Conservation (phyloP, 2,888 invertebrate genomes). For the Ophioninae sp. region DNA sequence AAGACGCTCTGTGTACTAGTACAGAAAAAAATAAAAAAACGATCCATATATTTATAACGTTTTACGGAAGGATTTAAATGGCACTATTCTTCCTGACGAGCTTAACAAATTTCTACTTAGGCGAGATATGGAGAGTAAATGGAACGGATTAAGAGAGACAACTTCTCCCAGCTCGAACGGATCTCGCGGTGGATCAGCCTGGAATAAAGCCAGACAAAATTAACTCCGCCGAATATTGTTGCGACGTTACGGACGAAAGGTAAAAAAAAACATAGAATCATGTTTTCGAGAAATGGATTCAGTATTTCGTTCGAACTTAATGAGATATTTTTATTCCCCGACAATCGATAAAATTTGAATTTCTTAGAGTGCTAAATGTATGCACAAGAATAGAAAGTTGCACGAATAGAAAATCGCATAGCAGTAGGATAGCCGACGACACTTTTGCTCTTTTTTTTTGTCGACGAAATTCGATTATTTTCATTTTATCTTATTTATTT, state of each 20-base stretch:
- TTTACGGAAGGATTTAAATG: slow-evolving; percentile 15
- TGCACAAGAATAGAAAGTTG: too few relatives aligned
- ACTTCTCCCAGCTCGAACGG: slow-evolving; percentile 1
- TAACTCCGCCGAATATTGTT: background rate
- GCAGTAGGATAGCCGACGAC: too few relatives aligned
- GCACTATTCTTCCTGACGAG: slow-evolving; percentile 17
- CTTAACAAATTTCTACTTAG: slow-evolving; percentile 14
- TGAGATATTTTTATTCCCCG: background rate
- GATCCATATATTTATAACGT: background rate
- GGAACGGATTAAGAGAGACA: slow-evolving; percentile 27
- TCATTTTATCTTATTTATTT: background rate
- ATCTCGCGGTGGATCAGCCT: background rate
- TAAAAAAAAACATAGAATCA: background rate
- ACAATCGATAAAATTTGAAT: background rate
- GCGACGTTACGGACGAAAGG: background rate
- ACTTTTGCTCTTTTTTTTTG: too few relatives aligned
- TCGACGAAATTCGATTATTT: background rate
- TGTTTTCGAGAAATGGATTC: background rate
- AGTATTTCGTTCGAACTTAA: background rate
- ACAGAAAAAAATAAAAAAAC: background rate
- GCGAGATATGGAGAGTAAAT: background rate
- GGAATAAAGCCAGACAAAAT: slow-evolving; percentile 24
- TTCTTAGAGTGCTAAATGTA: too few relatives aligned
- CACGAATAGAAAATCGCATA: too few relatives aligned
- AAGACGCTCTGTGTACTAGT: background rate